Evolutionary conservation across 2,888 invertebrate genomes (phyloP), one percentile per base, ranked within the genome.

Genomic region (Fabriciana adippe): DNA sequence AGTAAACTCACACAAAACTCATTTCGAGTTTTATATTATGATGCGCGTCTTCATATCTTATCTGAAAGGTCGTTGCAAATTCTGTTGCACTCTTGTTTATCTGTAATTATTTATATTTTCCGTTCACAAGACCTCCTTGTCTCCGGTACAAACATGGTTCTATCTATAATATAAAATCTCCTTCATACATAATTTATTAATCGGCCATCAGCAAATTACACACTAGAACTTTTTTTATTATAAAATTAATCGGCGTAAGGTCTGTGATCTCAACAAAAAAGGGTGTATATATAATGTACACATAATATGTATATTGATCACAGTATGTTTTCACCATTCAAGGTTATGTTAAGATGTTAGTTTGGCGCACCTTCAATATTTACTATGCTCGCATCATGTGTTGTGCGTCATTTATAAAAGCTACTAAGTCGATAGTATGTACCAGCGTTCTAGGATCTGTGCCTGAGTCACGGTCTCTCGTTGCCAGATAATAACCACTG

Each of bases 391-490:
- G 66, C 77, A 80, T 81, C 79, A 79, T 72, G 74, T 76, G 72
- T 77, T 80, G 85, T 90, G 89, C 83, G 90, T 90, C 89, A 89
- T 77, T 70, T 75, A 70, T 76, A 78, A 76, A 78, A 73, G 76
- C 82, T 80, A 80, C 84, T 81, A 80, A 31, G 76, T 80, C 78
- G 81, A 83, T 83, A 84, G 79, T 88, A 86, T 89, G 89, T 87
- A 87, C 86, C 83, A 79, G 82, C 81, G 80, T 81, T 82, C 80
- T 86, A 82, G 83, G 86, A 85, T 81, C 83, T 84, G 84, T 80
- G 85, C 75, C 77, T 91, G 91, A 90, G 82, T 92, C 90, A 90
- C 77, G 76, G 67, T 75, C 80, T 74, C 71, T 82, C 83, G 81
- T 83, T 76, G 81, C 81, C 82, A 88, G 87, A 88, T 88, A 85